These are phyloP conservation scores for Protobothrops flavoviridis DNA, from an alignment of 2,113 vertebrate genomes.

Conservation along the genomic window DNA sequence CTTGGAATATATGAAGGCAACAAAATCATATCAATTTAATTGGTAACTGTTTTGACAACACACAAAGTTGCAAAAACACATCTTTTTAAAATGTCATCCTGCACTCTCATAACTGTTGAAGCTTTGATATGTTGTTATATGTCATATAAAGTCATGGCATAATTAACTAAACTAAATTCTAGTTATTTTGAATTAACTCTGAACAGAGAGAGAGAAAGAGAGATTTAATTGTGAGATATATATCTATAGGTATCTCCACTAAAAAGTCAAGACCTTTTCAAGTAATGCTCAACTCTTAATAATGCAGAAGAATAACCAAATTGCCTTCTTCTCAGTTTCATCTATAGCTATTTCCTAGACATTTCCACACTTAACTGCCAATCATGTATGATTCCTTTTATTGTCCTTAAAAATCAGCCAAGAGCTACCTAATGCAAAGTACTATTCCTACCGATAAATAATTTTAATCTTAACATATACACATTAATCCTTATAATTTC, in stretches of 20 bases:
- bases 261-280: not conserved
- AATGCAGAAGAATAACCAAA: not conserved
- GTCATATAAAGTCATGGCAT: not conserved
- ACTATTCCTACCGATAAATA: not conserved
- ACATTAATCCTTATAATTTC: not conserved
- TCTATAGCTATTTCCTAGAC: not conserved
- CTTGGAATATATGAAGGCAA: not conserved
- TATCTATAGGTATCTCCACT: not conserved
- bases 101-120: not conserved
- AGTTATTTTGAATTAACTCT: not conserved
- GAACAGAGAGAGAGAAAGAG: not conserved
- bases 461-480: not conserved
- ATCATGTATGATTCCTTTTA: not conserved
- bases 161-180: not conserved
- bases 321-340: not conserved
- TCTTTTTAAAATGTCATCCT: not conserved
- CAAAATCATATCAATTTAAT: not conserved
- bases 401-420: not conserved
- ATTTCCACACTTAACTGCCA: not conserved
- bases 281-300: not conserved
- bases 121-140: not conserved
- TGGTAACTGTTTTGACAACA: not conserved
- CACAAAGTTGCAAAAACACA: not conserved
- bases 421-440: not conserved
- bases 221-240: not conserved